A percentile compares a stretch with the other conserved stretches of the same genome.
Conservation (phyloP, 2,888 invertebrate species). For the Hypselothyrea guttata region DNA sequence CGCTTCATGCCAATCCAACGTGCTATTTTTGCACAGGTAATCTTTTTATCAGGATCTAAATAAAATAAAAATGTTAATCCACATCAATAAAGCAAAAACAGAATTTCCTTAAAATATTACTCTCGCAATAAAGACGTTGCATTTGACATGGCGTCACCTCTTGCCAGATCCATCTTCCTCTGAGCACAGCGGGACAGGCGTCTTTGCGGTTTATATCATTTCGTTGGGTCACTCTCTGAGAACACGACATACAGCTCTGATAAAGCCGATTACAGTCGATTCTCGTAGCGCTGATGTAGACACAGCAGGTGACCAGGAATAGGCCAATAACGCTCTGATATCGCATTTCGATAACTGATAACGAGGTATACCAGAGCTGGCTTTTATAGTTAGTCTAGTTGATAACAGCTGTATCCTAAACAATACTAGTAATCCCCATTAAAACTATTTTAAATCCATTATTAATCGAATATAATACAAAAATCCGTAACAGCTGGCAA, state of each 20-base stretch:
- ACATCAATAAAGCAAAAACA: too few species aligned
- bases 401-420: slow-evolving; percentile 13
- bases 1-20: too few species aligned
- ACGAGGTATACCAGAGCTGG: background rate
- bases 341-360: slow-evolving; percentile 37
- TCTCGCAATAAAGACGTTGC: slow-evolving; percentile 32
- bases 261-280: slow-evolving; percentile 26
- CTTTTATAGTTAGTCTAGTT: slow-evolving; percentile 35
- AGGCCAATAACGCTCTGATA: slow-evolving; percentile 20
- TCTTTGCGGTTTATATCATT: slow-evolving; percentile 17
- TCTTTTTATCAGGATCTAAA: too few species aligned
- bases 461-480: background rate
- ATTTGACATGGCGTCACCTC: slow-evolving; percentile 33
- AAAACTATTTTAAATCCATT: background rate
- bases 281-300: slow-evolving; percentile 10
- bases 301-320: slow-evolving; percentile 19
- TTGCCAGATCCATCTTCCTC: slow-evolving; percentile 26
- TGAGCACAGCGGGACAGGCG: slow-evolving; percentile 12
- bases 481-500: slow-evolving; percentile 17
- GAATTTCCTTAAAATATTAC: slow-evolving; percentile 20
- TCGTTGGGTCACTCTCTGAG: background rate
- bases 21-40: too few species aligned
- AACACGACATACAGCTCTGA: slow-evolving; percentile 23
- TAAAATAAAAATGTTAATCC: too few species aligned
- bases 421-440: background rate